Evolutionary conservation across 2,797 vertebrate genomes (phyloP), one percentile per base, ranked within the genome.

Genomic region (Cichlasoma orientale): DNA sequence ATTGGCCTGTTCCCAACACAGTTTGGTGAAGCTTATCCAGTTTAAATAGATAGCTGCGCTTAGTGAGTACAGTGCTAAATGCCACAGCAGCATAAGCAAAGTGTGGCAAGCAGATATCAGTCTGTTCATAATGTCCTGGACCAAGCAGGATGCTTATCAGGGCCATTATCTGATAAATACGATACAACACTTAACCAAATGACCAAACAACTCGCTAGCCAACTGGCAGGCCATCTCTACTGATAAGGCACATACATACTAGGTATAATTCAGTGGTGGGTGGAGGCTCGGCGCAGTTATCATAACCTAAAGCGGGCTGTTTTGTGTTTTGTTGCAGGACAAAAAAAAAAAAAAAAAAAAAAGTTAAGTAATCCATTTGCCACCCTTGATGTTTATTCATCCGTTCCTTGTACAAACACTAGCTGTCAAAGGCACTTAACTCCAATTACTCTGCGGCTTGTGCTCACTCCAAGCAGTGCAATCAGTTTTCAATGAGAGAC

Each of bases 381-480:
- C 75, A 72, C 73, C 74, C 31, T 52, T 63, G 44, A 78, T 86
- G 77, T 89, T 89, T 80, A 92, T 88, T 79, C 70, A 74, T 73
- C 53, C 75, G 56, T 82, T 82, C 79, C 80, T 89, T 88, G 63
- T 77, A 82, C 83, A 89, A 92, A 91, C 78, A 89, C 7, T 25
- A 38, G 77, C 77, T 84, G 79, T 85, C 84, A 86, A 76, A 86
- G 68, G 31, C 69, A 75, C 74, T 86, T 76, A 75, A 73, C 61
- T 82, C 47, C 75, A 77, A 77, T 88, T 78, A 74, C 71, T 80
- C 74, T 63, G 70, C 8, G n/a, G 77, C 38, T 58, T 82, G 81
- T 58, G 56, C 33, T 76, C 59, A 66, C 56, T 72, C 63, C 50
- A 66, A 81, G 78, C 59, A 59, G 71, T 54, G 77, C 56, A 83